phyloP scores from a whole-genome alignment of 2,113 vertebrate species.

The Peromyscus leucopus region DNA sequence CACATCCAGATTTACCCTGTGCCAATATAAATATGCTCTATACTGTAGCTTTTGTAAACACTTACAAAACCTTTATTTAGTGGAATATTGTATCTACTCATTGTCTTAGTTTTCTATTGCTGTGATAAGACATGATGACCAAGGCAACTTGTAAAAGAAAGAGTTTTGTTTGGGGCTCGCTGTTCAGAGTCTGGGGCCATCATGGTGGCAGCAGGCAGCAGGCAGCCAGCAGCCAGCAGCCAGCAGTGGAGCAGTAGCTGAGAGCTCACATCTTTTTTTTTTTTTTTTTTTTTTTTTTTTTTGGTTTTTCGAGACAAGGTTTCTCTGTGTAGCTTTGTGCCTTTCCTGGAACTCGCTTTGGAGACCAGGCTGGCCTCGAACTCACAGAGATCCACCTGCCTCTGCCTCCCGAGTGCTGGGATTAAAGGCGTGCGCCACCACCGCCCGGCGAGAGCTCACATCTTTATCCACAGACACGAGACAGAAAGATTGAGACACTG shows the following conservation, averaged over 20 bases:
- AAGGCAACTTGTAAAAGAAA: neutral
- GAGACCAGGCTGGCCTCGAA: too few species aligned
- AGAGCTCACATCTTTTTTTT: neutral
- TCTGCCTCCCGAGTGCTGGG: too few species aligned
- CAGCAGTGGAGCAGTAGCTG: neutral
- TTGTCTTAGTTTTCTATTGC: neutral
- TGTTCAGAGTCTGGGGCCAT: neutral
- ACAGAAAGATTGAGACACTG: neutral
- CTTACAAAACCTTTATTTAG: neutral
- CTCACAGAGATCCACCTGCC: too few species aligned
- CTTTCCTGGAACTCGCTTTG: too few species aligned
- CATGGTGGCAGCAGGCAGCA: neutral
- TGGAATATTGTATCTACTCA: constrained; percentile 20
- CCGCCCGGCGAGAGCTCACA: neutral
- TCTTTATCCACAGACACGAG: neutral
- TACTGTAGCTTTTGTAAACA: constrained; percentile 37
- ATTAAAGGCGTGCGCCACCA: too few species aligned
- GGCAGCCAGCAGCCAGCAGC: too few species aligned
- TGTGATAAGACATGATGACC: neutral
- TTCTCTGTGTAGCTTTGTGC: too few species aligned
- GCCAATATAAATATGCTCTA: neutral
- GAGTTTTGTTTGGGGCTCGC: neutral
- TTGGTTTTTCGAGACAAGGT: too few species aligned
- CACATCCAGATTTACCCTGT: neutral
- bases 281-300: too few species aligned